Evolutionary conservation across 2,797 vertebrate genomes (phyloP), one percentile per base, ranked within the genome.

Genomic region (Lerista edwardsae): DNA sequence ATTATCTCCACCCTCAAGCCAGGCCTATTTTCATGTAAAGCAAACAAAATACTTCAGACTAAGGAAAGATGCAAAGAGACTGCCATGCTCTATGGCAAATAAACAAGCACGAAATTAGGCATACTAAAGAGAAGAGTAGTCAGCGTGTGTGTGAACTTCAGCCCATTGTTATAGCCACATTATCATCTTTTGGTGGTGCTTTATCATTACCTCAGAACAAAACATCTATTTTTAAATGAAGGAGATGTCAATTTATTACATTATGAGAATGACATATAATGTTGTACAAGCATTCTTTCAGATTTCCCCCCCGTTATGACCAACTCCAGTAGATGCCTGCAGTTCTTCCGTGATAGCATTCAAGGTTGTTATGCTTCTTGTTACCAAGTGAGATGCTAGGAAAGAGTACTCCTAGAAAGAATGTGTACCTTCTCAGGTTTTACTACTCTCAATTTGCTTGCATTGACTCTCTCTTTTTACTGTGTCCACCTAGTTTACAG

Each of bases 211-310:
- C 23, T 39, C 10, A 34, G 23, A 69, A 23, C 17, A 72, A 23
- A 27, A 14, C 2, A 76, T 21, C 31, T 71, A 62, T 61, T 85
- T 68, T 55, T 55, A 39, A 80, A 80, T 69, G 65, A 80, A 79
- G 41, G 62, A 8, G 19, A 82, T 31, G 57, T 31, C 75, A 62
- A 3, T 31, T 69, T 86, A 85, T 80, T 72, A 85, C 82, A 78
- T 47, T 11, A 57, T 75, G 14, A 75, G 71, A 75, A 57, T 55
- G 29, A 55, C 17, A 51, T 73, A n/a, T 14, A 55, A 21, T 19
- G 44, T 15, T 75, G 73, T 7, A 73, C 4, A 75, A 75, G 41
- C 17, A 75, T 31, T 75, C 27, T 51, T 75, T 29, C 47, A 75
- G 17, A 31, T 55, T 8, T 9, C n/a, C n/a, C 21, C 41, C 41